Evolutionary conservation across 2,113 vertebrate species (phyloP), one percentile per base, ranked within the genome.

Genomic region (cattle (Bos taurus)): DNA sequence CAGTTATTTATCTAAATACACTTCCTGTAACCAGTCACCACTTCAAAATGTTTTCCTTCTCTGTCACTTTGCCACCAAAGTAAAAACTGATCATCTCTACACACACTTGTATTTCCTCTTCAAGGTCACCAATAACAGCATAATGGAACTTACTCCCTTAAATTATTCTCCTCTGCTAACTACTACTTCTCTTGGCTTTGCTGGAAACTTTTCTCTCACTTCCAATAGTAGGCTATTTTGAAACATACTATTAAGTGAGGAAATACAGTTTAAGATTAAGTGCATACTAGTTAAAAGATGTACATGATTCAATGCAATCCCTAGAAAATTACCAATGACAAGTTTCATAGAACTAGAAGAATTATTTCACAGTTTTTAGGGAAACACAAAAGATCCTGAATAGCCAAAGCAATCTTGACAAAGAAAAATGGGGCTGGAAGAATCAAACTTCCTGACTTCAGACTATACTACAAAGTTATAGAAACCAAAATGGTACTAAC

Each of bases 111-210:
- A 57, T 93, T 95, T 93, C 33, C 25, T 89, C 52, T 94, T 33
- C 46, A 74, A 93, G 60, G 46, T 81, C 17, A 94, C 30, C 14
- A 81, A 59, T 81, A 89, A 57, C 17, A 91, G 33, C 50, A 50
- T 91, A 91, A 89, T 95, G 50, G 13, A 23, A 93, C 9, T 80
- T 95, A 74, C 54, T 96, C 52, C 15, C 25, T 96, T 96, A 81
- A 36, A 59, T 54, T 91, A 48, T 40, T 88, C 30, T 93, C 54
- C 25, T 94, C 28, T 52, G 43, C 23, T 96, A 56, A 54, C 40
- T 86, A 83, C 6, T 67, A 94, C 52, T 93, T 88, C 21, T 40
- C 2, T 94, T 57, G n/a, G 16, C 48, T 96, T 97, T 97, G 25
- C 9, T 93, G 52, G 54, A 54, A 8, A 11, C 25, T 82, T 43